Base-by-base conservation (phyloP, 2,113 vertebrate genomes). In the Anas platyrhynchos region DNA sequence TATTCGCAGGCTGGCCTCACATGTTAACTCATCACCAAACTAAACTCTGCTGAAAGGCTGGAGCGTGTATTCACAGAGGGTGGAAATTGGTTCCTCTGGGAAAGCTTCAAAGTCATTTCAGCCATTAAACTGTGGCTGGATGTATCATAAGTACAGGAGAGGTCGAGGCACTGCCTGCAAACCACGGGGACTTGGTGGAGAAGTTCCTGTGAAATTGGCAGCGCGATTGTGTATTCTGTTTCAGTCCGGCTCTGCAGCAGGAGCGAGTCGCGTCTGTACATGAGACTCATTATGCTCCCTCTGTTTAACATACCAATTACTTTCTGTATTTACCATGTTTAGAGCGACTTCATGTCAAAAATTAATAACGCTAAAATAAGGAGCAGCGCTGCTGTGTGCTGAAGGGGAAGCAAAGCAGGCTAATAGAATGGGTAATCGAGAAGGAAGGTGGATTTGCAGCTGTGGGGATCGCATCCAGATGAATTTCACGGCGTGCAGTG, bases 51-150 rank as follows among this genome's bases (percentile, higher is more conserved):
- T 90, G 93, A 96, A 96, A 96, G 89, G 86, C 91, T 91, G 94
- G 84, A 90, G 82, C 89, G 92, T 91, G 86, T 95, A 96, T 96
- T 95, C 61, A 41, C 96, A 94, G 86, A 97, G 96, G 96, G 96
- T 97, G 96, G 98, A 98, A 98, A 98, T 96, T 98, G 97, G 94
- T 84, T 98, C 97, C 88, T 3, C 78, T 89, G 96, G 94, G 97
- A 97, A 95, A 97, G 91, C 95, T 97, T 97, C 96, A 97, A 97
- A 97, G 89, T 96, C 96, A 93, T 96, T 97, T 97, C 94, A 97
- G 89, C 93, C 97, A 98, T 97, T 97, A 97, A 98, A 98, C 97
- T 97, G 94, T 96, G 95, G 76, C 96, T 95, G 86, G 73, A 94
- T 95, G 56, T 78, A 95, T 97, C 96, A 76, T 94, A 91, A 95